These are phyloP conservation scores for Prietella phreatophila DNA, from an alignment of 2,113 vertebrate genomes.

Conservation along the genomic window DNA sequence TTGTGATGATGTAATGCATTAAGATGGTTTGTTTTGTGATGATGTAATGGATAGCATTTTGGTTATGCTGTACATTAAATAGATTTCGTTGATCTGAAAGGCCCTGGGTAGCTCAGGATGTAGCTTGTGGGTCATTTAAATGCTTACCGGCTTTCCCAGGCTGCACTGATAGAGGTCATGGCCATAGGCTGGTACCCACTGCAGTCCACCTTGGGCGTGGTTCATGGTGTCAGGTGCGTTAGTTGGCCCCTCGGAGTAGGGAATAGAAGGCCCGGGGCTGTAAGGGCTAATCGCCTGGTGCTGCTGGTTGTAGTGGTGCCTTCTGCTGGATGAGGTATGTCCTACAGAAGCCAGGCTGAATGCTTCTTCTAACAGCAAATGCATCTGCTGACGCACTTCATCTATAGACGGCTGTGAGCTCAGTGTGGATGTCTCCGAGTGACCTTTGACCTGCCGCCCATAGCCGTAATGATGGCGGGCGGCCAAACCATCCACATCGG, in stretches of 20 bases:
- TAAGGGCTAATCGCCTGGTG: constrained; percentile 72
- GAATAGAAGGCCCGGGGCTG: constrained; percentile 79
- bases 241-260: constrained; percentile 91
- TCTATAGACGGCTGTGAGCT: constrained; percentile 99
- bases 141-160: constrained; percentile 87
- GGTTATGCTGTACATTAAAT: not conserved
- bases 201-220: constrained; percentile 78
- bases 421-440: constrained; percentile 95
- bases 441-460: constrained; percentile 85
- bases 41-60: not conserved
- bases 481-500: constrained; percentile 85
- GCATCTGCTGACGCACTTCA: constrained; percentile 98
- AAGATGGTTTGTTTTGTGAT: not conserved
- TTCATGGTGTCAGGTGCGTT: constrained; percentile 92
- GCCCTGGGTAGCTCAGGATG: not conserved
- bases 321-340: constrained; percentile 81
- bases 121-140: not conserved
- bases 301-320: constrained; percentile 63
- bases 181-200: constrained; percentile 93
- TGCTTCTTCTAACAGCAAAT: constrained; percentile 94
- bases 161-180: constrained; percentile 94
- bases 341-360: constrained; percentile 95
- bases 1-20: not conserved
- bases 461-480: constrained; percentile 77
- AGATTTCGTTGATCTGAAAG: not conserved